Evolutionary conservation across 2,797 vertebrate species (phyloP), one percentile per base, ranked within the genome.

Genomic region (Podarcis siculus): DNA sequence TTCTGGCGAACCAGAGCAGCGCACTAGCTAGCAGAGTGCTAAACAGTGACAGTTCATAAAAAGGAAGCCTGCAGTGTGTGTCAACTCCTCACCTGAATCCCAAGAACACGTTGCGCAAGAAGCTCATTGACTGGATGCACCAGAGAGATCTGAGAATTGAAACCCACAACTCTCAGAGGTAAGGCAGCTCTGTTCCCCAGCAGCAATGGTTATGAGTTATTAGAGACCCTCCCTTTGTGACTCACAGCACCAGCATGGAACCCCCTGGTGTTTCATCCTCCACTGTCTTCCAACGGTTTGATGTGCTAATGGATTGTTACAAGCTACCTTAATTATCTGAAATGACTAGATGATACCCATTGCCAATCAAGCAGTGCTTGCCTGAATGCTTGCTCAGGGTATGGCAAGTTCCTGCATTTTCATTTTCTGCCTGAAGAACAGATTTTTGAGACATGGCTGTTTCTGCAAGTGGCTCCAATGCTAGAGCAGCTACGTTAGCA

Each of bases 281-380:
- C 58, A n/a, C 39, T 69, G 30, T 83, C 72, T 87, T 69, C 80
- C 42, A 83, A 66, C 5, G 12, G 39, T 77, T 67, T 87, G 80
- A 77, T 87, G 73, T 77, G 32, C 80, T 87, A 83, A 87, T 87
- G 73, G 80, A 78, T 77, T 87, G 86, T 69, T 83, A 83, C 72
- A 13, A 67, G 58, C 72, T 77, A 77, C 61, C 42, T 77, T 77
- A 83, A 87, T 87, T 87, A 83, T 77, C 25, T 69, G 61, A 83
- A 87, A 87, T 87, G 61, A 82, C 42, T 77, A 69, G 23, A 58
- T 77, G n/a, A 69, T 77, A 72, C 61, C 64, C n/a, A 77, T 23
- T 88, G 80, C 81, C 73, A 83, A 87, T 87, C 73, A 83, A 83
- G 32, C 25, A 55, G 58, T 25, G 32, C 32, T 55, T 77, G 73